Evolutionary conservation across 1,140 invertebrate genomes (phyloP).

Genomic region (Rhyacophila brunnea): DNA sequence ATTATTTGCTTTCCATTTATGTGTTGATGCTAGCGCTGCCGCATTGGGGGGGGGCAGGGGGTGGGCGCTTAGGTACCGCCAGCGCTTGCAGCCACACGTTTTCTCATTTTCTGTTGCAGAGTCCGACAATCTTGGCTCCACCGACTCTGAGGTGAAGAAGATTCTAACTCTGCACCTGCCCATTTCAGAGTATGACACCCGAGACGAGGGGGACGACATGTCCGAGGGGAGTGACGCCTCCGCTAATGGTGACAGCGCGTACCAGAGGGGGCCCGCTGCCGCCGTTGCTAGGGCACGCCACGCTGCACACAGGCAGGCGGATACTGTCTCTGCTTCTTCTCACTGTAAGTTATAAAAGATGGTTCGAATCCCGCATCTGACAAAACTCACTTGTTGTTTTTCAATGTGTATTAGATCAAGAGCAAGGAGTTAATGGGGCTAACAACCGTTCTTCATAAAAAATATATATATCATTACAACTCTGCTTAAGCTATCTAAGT

Average conservation of each 20-base stretch:
- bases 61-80: conserved; percentile 13
- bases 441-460: too few species aligned
- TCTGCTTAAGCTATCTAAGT: too few species aligned
- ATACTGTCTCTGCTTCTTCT: conserved; percentile 22
- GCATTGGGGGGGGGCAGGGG: too few species aligned
- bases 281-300: conserved; percentile 50
- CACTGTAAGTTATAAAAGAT: conserved; percentile 29
- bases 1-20: too few species aligned
- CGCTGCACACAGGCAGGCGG: conserved; percentile 9
- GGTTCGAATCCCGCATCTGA: too few species aligned
- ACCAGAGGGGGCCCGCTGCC: conserved; percentile 51
- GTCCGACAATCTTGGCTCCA: conserved; percentile 82
- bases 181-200: conserved; percentile 83
- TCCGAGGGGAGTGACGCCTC: conserved; percentile 68
- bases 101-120: conserved; percentile 58
- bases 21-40: too few species aligned
- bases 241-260: conserved; percentile 64
- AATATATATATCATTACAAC: too few species aligned
- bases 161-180: conserved; percentile 84
- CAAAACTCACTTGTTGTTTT: too few species aligned
- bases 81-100: conserved; percentile 32
- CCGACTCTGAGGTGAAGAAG: conserved; percentile 85
- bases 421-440: too few species aligned
- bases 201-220: conserved; percentile 53
- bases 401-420: too few species aligned